phyloP scores from a whole-genome alignment of 2,888 invertebrate species.

The Nipponacmea schrenckii region DNA sequence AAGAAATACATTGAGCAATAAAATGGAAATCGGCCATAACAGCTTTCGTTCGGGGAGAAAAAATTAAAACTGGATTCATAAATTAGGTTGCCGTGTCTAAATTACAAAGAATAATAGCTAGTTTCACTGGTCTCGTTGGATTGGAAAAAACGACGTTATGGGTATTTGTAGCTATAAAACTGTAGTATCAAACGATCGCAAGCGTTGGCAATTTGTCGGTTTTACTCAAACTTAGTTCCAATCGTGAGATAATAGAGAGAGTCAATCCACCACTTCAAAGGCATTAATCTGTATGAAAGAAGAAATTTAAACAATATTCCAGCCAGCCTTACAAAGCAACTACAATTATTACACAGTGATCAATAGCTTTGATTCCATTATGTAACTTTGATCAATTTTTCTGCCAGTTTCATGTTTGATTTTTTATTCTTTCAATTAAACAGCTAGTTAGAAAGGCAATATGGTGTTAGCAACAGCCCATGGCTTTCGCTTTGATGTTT shows the following conservation, averaged over 20 bases:
- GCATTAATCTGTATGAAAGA: conserved; percentile 6
- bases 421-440: conserved; percentile 8
- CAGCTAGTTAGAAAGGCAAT: conserved; percentile 5
- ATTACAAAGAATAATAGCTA: conserved; percentile 1
- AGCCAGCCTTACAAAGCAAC: not conserved
- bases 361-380: conserved; percentile 7
- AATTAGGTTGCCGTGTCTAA: conserved; percentile 8
- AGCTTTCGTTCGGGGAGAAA: not conserved
- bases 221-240: conserved; percentile 1
- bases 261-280: conserved; percentile 6
- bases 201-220: conserved; percentile 7
- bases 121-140: not conserved
- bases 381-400: conserved; percentile 8
- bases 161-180: conserved; percentile 8
- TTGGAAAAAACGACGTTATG: conserved; percentile 5
- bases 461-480: conserved; percentile 1
- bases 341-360: conserved; percentile 4
- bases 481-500: not conserved
- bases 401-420: not conserved
- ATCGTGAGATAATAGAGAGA: conserved; percentile 1
- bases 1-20: conserved; percentile 1
- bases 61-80: not conserved
- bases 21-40: conserved; percentile 6
- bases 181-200: conserved; percentile 5
- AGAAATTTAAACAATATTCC: conserved; percentile 6